phyloP scores from a whole-genome alignment of 1,140 invertebrate genomes.

The Drosophila asahinai region DNA sequence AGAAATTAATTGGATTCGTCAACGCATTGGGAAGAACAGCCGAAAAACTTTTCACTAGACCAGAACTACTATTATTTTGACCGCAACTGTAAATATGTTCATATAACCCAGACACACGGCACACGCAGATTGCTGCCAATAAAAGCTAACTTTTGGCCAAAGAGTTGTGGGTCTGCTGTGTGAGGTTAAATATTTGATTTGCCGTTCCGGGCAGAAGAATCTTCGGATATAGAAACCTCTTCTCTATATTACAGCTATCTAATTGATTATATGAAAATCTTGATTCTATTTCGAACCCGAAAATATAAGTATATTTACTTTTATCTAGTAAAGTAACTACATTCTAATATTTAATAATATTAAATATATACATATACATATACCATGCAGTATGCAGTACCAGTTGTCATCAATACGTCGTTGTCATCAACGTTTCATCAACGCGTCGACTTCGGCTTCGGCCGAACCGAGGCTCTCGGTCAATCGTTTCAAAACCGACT shows the following conservation, averaged over 20 bases:
- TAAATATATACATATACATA: too few species aligned
- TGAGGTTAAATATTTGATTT: slow-evolving; percentile 46
- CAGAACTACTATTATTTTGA: too few species aligned
- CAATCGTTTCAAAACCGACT: too few species aligned
- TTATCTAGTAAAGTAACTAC: too few species aligned
- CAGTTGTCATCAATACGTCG: too few species aligned
- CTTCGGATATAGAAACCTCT: slow-evolving; percentile 18
- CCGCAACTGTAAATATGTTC: not conserved
- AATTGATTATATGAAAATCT: slow-evolving; percentile 1
- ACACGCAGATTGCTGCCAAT: slow-evolving; percentile 52
- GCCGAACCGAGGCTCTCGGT: too few species aligned
- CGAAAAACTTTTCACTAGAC: too few species aligned
- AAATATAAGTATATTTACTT: not conserved
- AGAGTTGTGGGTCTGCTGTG: slow-evolving; percentile 18
- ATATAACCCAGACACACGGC: slow-evolving; percentile 13
- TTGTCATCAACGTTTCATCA: too few species aligned
- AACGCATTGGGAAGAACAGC: too few species aligned
- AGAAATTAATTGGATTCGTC: too few species aligned
- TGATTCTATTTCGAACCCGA: not conserved
- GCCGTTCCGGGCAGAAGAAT: slow-evolving; percentile 28
- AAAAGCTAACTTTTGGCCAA: slow-evolving; percentile 36
- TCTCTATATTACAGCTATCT: slow-evolving; percentile 5
- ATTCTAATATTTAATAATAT: not conserved
- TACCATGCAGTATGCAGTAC: too few species aligned
- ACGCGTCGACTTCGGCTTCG: too few species aligned